Evolutionary conservation across 64 coral and sea anemone species (phyloP), one percentile per base, ranked within the genome.

Genomic region (Montipora cactus): DNA sequence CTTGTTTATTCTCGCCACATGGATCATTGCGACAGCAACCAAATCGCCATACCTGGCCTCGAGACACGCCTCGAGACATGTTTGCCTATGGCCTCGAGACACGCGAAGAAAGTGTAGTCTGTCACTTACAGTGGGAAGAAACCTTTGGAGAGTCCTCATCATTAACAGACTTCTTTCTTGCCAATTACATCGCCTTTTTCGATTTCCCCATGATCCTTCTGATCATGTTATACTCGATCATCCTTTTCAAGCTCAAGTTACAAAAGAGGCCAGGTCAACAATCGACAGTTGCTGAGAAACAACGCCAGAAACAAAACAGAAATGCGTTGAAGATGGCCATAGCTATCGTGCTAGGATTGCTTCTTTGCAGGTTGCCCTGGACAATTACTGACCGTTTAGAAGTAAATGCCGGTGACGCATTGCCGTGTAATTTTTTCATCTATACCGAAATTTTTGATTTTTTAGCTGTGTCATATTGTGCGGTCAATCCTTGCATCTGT

Each of bases 291-390:
- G 14, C 19, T 15, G 47, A 59, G 6, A 71, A 58, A 8, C 3
- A 49, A 22, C 10, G 79, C 18, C 7, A 19, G 25, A 74, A 68
- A n/a, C 19, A 5, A 28, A 81, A 91, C 49, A 19, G 16, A 57
- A 81, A 47, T 18, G 79, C 80, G 10, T 67, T 80, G 2, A 81
- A 80, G 51, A 13, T 91, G 49, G 78, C 77, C 23, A 59, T 91
- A 14, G 78, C 70, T 3, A 81, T 82, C 9, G 20, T 91, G 19
- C 51, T 81, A 6, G 67, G n/a, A 12, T 91, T 81, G 19, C 10
- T 58, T 49, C 5, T 91, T 3, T 91, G 77, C 19, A 74, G 47
- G 78, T 20, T 80, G 8, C 89, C 89, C 5, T 1, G 44, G 1
- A 78, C 46, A 18, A 16, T 78, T 49, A 5, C 51, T 16, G 44